Conservation (phyloP, 2,888 invertebrate species). For the Neoaliturus tenellus region DNA sequence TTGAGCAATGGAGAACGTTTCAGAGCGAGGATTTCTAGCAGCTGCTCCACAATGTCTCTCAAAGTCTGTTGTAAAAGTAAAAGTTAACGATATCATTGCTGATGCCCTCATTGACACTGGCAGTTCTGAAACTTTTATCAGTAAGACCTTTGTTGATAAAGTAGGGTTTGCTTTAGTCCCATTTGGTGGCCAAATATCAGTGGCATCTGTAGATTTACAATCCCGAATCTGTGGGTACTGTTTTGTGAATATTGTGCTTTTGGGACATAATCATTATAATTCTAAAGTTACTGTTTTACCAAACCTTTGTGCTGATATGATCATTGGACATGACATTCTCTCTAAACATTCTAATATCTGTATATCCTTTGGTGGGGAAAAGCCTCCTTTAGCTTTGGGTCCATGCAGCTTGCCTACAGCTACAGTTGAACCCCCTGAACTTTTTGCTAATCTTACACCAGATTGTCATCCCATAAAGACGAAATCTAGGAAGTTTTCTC, state of each 20-base stretch:
- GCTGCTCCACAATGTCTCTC: not conserved
- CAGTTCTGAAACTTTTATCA: not conserved
- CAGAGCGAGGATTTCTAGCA: not conserved
- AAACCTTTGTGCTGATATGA: not conserved
- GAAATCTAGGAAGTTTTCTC: slow-evolving; percentile 19
- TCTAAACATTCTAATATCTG: not conserved
- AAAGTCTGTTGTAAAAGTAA: not conserved
- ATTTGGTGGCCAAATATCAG: too few species aligned
- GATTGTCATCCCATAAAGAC: slow-evolving; percentile 43
- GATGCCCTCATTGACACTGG: not conserved
- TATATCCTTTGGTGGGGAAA: not conserved
- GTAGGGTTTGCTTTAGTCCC: too few species aligned
- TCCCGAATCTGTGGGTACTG: too few species aligned
- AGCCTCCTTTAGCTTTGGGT: not conserved
- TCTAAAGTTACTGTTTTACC: not conserved
- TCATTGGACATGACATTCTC: not conserved
- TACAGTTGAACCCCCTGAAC: not conserved
- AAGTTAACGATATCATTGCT: not conserved
- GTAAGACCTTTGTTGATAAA: not conserved
- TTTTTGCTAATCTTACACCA: not conserved
- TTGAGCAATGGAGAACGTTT: not conserved
- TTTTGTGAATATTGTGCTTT: too few species aligned
- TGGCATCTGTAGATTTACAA: too few species aligned
- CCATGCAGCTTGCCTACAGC: not conserved
- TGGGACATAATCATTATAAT: too few species aligned